Evolutionary conservation across 2,113 vertebrate species (phyloP).

Genomic region (Brachyhypopomus occidentalis): DNA sequence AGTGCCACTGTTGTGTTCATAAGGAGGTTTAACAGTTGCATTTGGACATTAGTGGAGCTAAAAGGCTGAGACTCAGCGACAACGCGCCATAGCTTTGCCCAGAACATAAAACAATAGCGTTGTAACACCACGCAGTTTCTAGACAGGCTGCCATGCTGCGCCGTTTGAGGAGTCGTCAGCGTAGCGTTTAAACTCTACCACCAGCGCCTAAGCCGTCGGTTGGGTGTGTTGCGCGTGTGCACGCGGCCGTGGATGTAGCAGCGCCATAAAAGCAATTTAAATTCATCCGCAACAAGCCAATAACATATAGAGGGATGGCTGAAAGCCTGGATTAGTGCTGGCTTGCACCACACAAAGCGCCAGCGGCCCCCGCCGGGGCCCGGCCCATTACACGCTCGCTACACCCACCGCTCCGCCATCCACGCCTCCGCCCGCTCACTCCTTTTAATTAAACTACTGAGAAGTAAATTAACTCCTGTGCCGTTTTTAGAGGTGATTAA

Average conservation of each 20-base stretch:
- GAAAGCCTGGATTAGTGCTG: conserved; percentile 45
- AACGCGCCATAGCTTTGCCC: not conserved
- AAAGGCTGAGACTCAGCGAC: not conserved
- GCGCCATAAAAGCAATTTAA: conserved; percentile 32
- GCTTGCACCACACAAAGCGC: conserved; percentile 52
- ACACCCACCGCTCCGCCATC: conserved; percentile 62
- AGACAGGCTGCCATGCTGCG: not conserved
- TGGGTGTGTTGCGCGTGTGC: too few relatives aligned
- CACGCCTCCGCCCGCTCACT: conserved; percentile 55
- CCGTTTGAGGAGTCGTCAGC: not conserved
- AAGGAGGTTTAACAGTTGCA: not conserved
- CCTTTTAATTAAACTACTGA: conserved; percentile 70
- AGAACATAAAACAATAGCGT: not conserved
- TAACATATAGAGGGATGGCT: conserved; percentile 1
- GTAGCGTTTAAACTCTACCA: conserved; percentile 4
- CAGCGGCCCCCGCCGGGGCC: conserved; percentile 53
- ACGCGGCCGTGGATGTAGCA: conserved; percentile 27
- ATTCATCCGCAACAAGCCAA: conserved; percentile 36
- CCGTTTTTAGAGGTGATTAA: conserved; percentile 48
- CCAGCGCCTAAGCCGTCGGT: not conserved
- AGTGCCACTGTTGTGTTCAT: not conserved
- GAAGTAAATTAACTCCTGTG: conserved; percentile 47
- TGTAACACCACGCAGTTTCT: too few relatives aligned
- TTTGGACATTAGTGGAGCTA: not conserved
- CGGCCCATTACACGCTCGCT: conserved; percentile 60